Base-by-base conservation (phyloP, 2,797 vertebrate genomes). In the Poecilia gillii region DNA sequence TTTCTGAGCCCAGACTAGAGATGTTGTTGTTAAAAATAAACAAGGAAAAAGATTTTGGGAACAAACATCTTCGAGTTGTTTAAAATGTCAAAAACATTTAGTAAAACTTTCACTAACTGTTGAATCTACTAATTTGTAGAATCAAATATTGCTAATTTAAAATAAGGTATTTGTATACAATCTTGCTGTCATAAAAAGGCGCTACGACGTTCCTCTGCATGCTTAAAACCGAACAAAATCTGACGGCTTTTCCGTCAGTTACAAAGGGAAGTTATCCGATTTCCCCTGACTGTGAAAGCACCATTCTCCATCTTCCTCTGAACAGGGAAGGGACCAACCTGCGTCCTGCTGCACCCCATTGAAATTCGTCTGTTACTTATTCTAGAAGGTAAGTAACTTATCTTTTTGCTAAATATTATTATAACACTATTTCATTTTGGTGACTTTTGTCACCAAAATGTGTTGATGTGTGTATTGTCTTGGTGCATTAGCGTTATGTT, bases 271-370 rank as follows among this genome's bases (percentile, higher is more conserved):
- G 85, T 85, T 0, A 0, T 49, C 53, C 25, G 23, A 4, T 82
- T 84, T 89, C 78, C 85, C n/a, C 1, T 9, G 72, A 43, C 31
- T 0, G 0, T 70, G 85, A 94, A 94, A 64, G 78, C n/a, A 11
- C 4, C 91, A 82, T 89, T 93, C 93, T 94, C 91, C 93, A 94
- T 94, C 93, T 93, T 94, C 86, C 87, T 88, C 80, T 72, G 75
- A 76, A 79, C 59, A 51, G 82, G 45, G 73, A 76, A 86, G 83
- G 81, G 88, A 88, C 82, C 84, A 84, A 77, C 75, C 88, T 83
- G 77, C 82, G 83, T 62, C 41, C 36, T 71, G 68, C 41, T 71
- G 25, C 41, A n/a, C 33, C 8, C 66, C 39, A 68, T 68, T 68
- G 66, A 41, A 46, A 45, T 14, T 8, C 2, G 16, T 45, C 28